phyloP scores from a whole-genome alignment of 1,140 invertebrate species.

The Periplaneta americana region DNA sequence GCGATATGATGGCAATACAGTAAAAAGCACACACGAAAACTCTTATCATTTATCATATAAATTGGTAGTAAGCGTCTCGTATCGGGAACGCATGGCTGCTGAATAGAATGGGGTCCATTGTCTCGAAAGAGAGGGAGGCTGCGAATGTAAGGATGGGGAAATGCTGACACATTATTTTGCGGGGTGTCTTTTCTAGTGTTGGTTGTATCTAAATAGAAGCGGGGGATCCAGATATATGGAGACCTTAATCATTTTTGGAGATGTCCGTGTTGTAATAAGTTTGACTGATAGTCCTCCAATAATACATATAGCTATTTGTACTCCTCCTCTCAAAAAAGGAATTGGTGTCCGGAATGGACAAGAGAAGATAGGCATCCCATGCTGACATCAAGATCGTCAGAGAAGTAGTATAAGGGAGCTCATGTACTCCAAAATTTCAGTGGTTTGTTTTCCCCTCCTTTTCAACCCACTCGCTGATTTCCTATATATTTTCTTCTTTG shows the following conservation, averaged over 20 bases:
- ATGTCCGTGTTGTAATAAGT: not conserved
- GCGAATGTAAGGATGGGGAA: not conserved
- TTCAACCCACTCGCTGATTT: too few species aligned
- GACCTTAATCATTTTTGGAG: not conserved
- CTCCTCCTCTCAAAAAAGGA: not conserved
- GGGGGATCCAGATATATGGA: not conserved
- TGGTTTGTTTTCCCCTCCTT: too few species aligned
- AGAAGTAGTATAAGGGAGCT: too few species aligned
- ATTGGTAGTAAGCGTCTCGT: not conserved
- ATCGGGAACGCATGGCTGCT: not conserved
- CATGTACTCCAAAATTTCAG: too few species aligned
- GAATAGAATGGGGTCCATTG: not conserved
- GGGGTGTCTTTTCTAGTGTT: not conserved
- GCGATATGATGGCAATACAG: not conserved
- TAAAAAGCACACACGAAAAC: not conserved
- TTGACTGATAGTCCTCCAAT: not conserved
- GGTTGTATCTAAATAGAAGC: not conserved
- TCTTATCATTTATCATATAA: not conserved
- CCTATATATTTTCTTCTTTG: too few species aligned
- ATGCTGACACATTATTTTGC: not conserved
- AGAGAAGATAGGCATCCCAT: too few species aligned
- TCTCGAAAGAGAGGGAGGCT: not conserved
- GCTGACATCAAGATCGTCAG: too few species aligned
- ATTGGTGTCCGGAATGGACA: too few species aligned
- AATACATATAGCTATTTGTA: not conserved